phyloP scores from a whole-genome alignment of 2,888 invertebrate genomes.

The Drosophila koepferae region DNA sequence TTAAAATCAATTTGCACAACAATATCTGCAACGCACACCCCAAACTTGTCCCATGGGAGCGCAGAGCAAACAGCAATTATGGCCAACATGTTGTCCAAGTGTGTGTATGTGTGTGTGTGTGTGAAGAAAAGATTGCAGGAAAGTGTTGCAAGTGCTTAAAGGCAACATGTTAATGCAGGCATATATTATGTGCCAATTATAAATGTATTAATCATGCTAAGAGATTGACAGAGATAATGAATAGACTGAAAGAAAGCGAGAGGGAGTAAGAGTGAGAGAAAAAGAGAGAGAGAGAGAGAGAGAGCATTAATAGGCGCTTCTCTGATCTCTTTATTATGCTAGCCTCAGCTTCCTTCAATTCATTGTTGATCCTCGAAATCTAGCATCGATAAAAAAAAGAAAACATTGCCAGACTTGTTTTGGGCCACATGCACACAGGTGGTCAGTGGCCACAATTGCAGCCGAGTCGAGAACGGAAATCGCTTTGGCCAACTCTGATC shows the following conservation, averaged over 20 bases:
- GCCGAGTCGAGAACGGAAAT: slow-evolving; percentile 66
- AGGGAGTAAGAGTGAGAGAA: neutral
- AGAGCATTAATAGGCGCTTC: neutral
- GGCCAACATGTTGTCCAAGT: slow-evolving; percentile 40
- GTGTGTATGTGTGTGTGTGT: neutral
- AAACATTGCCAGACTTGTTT: neutral
- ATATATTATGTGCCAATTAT: slow-evolving; percentile 67
- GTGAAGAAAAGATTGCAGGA: slow-evolving; percentile 18
- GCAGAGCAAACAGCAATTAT: slow-evolving; percentile 48
- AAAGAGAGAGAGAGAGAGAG: neutral
- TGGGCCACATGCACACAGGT: slow-evolving; percentile 47
- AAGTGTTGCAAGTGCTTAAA: slow-evolving; percentile 66
- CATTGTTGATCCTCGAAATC: slow-evolving; percentile 34
- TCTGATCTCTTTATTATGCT: neutral
- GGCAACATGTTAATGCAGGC: slow-evolving; percentile 57
- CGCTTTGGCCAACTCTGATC: slow-evolving; percentile 61
- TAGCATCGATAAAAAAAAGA: neutral
- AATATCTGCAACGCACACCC: slow-evolving; percentile 44
- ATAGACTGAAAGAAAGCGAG: neutral
- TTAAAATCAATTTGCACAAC: slow-evolving; percentile 78
- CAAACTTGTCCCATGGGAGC: slow-evolving; percentile 9
- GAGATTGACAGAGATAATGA: slow-evolving; percentile 2
- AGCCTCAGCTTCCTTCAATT: slow-evolving; percentile 16
- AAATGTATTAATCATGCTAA: slow-evolving; percentile 65
- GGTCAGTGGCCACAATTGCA: slow-evolving; percentile 62